Percentiles rank a stretch among this genome's conserved stretches.
Evolutionary conservation across 2,797 vertebrate genomes (phyloP).

Genomic region (Enteromius fasciolatus): DNA sequence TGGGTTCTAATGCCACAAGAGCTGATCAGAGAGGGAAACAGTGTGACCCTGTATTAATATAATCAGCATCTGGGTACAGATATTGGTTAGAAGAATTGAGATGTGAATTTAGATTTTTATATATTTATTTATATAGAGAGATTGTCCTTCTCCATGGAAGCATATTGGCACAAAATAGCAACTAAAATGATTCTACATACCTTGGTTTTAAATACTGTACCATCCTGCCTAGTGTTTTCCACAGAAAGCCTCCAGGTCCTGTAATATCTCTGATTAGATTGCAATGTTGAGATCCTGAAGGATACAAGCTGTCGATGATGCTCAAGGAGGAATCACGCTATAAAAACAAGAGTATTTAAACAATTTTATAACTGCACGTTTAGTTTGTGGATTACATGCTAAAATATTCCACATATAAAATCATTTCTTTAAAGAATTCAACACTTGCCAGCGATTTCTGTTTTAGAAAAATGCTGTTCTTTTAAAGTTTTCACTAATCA

Average conservation of each 20-base stretch:
- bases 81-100: background rate
- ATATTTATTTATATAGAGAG: no score
- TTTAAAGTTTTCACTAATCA: background rate
- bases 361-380: background rate
- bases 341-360: background rate
- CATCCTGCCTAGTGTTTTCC: background rate
- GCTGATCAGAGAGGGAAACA: background rate
- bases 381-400: background rate
- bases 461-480: background rate
- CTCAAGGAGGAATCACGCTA: background rate
- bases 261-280: background rate
- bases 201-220: background rate
- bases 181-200: background rate
- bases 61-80: background rate
- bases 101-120: background rate
- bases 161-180: background rate
- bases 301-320: background rate
- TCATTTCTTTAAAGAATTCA: background rate
- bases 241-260: background rate
- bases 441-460: background rate
- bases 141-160: background rate
- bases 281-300: background rate
- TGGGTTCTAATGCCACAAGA: slow-evolving; percentile 17
- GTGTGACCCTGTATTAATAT: background rate
- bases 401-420: background rate